These are phyloP conservation scores for Phoeniculus purpureus DNA, from an alignment of 2,797 vertebrate species.

Conservation along the genomic window DNA sequence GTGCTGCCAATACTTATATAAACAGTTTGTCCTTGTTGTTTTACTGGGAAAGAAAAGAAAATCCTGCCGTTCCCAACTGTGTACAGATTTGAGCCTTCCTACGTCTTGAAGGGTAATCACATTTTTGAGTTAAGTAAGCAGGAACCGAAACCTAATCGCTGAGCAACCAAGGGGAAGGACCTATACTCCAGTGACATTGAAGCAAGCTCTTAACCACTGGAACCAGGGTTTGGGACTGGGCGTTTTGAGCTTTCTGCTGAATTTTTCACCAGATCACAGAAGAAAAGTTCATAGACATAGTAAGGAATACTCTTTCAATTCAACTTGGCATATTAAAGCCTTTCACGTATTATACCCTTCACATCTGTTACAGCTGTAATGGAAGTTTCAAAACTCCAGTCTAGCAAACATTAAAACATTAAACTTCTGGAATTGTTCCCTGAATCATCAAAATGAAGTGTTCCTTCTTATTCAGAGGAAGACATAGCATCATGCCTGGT, in stretches of 20 bases:
- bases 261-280: neutral
- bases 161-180: neutral
- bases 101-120: slow-evolving; percentile 37
- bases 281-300: neutral
- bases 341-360: too few relatives aligned
- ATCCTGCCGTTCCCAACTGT: neutral
- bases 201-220: neutral
- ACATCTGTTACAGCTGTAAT: neutral
- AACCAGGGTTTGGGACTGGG: neutral
- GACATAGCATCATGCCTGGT: neutral
- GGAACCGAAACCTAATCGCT: slow-evolving; percentile 16
- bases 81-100: slow-evolving; percentile 51
- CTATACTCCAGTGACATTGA: neutral
- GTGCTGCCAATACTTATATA: neutral
- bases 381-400: neutral
- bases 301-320: neutral
- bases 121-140: slow-evolving; percentile 25
- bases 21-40: slow-evolving; percentile 47
- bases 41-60: neutral
- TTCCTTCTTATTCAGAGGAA: neutral
- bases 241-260: neutral
- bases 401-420: neutral
- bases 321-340: neutral
- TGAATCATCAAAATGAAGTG: neutral
- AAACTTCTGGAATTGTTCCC: neutral